phyloP scores from a whole-genome alignment of 2,113 vertebrate genomes.

The Melanocharis versteri region DNA sequence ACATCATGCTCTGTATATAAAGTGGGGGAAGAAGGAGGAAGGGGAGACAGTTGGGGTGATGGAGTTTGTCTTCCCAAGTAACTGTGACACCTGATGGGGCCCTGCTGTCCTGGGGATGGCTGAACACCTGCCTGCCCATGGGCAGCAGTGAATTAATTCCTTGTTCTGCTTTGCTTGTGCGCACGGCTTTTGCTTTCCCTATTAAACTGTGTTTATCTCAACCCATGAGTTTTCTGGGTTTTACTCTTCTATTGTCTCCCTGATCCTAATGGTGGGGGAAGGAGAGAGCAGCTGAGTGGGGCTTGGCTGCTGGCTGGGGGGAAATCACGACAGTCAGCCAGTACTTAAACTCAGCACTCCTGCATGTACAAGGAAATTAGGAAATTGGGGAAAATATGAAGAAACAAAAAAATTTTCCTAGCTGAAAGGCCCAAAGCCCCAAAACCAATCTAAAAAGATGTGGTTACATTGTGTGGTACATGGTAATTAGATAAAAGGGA shows the following conservation, averaged over 20 bases:
- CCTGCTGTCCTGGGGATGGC: neutral
- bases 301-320: neutral
- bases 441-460: neutral
- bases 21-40: neutral
- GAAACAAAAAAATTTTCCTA: neutral
- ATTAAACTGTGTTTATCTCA: neutral
- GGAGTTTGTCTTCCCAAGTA: neutral
- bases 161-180: neutral
- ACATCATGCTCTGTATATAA: neutral
- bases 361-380: neutral
- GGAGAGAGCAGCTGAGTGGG: rapidly evolving
- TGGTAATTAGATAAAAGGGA: neutral
- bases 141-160: neutral
- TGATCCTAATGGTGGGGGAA: neutral
- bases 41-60: neutral
- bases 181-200: neutral
- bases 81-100: neutral
- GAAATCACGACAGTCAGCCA: neutral
- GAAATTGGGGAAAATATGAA: neutral
- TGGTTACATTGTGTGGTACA: neutral
- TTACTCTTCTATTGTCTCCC: neutral
- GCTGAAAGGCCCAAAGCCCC: neutral
- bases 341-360: neutral
- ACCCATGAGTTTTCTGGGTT: neutral
- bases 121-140: neutral